These are phyloP conservation scores for Protosalanx chinensis DNA, from an alignment of 2,797 vertebrate genomes.

Conservation along the genomic window DNA sequence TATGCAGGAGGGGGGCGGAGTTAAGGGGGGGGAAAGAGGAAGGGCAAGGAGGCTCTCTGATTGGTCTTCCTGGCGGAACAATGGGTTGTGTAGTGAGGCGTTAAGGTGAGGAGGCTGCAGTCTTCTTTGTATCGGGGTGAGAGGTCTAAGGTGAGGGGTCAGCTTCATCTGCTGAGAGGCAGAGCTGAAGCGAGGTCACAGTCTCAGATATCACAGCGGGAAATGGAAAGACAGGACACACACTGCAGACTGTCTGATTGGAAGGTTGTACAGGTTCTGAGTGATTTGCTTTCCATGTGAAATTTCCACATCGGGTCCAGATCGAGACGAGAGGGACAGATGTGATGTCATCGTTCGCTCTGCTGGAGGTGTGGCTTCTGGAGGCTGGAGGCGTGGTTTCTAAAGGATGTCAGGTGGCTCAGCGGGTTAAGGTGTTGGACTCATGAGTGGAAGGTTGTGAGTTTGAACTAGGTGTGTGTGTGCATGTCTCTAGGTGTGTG, in stretches of 20 bases:
- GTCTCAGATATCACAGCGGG: too few relatives aligned
- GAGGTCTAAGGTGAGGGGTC: not conserved
- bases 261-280: too few relatives aligned
- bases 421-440: too few relatives aligned
- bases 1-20: slow-evolving; percentile 24
- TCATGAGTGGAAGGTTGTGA: too few relatives aligned
- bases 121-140: slow-evolving; percentile 14
- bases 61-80: slow-evolving; percentile 15
- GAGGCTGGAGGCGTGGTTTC: too few relatives aligned
- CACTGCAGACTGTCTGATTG: too few relatives aligned
- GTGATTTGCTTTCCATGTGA: too few relatives aligned
- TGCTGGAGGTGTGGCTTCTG: too few relatives aligned
- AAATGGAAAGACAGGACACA: not conserved
- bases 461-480: not conserved
- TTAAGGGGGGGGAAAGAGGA: not conserved
- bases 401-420: too few relatives aligned
- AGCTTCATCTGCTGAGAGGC: slow-evolving; percentile 2
- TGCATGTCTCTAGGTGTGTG: not conserved
- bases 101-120: slow-evolving; percentile 36
- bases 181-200: not conserved
- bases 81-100: slow-evolving; percentile 19
- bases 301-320: too few relatives aligned
- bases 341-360: too few relatives aligned
- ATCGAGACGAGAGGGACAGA: too few relatives aligned
- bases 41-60: not conserved